Conservation (phyloP, 35 echinoderm and acorn worm species). For the Amphiura filiformis region DNA sequence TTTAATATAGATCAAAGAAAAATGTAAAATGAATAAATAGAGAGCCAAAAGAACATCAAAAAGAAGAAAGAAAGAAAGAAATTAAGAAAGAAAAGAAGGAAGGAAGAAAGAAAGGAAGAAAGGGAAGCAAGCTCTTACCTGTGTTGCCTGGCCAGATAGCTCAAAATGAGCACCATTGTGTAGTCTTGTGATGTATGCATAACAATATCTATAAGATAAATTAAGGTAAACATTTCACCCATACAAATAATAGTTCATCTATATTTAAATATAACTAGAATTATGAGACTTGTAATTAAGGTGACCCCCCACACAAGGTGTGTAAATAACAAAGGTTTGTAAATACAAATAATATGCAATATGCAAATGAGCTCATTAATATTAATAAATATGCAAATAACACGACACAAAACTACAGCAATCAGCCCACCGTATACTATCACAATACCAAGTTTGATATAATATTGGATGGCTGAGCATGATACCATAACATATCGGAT, state of each 20-base stretch:
- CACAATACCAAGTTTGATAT: no score
- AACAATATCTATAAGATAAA: slow-evolving; percentile 60
- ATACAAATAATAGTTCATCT: neutral
- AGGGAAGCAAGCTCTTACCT: slow-evolving; percentile 44
- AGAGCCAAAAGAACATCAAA: neutral
- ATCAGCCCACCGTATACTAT: no score
- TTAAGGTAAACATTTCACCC: slow-evolving; percentile 9
- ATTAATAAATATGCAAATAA: no score
- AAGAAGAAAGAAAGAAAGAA: no score
- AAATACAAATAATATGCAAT: no score
- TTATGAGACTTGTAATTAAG: neutral
- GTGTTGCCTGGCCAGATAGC: slow-evolving; percentile 29
- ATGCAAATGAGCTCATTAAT: no score
- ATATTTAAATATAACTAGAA: neutral
- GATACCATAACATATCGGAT: no score
- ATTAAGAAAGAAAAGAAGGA: no score
- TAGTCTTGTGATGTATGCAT: slow-evolving; percentile 48
- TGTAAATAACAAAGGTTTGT: no score
- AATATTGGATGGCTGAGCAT: no score
- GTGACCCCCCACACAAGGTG: neutral
- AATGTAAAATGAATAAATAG: neutral
- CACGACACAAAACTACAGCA: neutral
- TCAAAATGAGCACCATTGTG: slow-evolving; percentile 70
- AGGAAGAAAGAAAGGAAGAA: neutral
- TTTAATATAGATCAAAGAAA: no score